Evolutionary conservation across 2,888 invertebrate species (phyloP), one percentile per base, ranked within the genome.

Genomic region (Hypercompe scribonia): DNA sequence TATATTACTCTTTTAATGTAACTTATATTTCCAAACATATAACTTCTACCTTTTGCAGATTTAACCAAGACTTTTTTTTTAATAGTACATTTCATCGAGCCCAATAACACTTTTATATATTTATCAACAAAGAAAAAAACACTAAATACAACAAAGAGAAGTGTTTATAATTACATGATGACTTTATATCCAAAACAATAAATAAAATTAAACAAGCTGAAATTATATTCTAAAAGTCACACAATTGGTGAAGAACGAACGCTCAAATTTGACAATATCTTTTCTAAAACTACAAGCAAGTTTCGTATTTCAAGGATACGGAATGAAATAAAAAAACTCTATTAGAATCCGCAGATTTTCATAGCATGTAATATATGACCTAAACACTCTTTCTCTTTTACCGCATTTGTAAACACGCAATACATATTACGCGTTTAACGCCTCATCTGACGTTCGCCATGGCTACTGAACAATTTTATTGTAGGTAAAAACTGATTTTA

Each of bases 231-330:
- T 33, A 63, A 31, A 42, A 18, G 5, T 8, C 64, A 24, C 50
- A 65, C 72, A 76, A 73, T 70, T 71, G 36, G 64, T 68, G 71
- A 82, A 82, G 74, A 84, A 82, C 80, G 74, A 75, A 61, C 66
- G 73, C 72, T 82, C 77, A 84, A 77, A 75, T 65, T 58, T 28
- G 82, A 82, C 82, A 73, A 80, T 70, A 82, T 82, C 82, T 82
- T 80, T 82, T 84, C 82, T 73, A 84, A 84, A 76, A 84, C 58
- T 73, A 76, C 70, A 74, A 78, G 67, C 58, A 64, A 54, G 61
- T 82, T 76, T 74, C 74, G 74, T 68, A 81, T 81, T 71, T 42
- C 73, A 79, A 77, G 77, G 81, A 68, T n/a, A n/a, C n/a, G 50
- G 65, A 24, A 70, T 79, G 73, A 74, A 77, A 84, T 79, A 78